These are phyloP conservation scores for Ichneumon xanthorius DNA, from an alignment of 2,888 invertebrate species.

Conservation along the genomic window DNA sequence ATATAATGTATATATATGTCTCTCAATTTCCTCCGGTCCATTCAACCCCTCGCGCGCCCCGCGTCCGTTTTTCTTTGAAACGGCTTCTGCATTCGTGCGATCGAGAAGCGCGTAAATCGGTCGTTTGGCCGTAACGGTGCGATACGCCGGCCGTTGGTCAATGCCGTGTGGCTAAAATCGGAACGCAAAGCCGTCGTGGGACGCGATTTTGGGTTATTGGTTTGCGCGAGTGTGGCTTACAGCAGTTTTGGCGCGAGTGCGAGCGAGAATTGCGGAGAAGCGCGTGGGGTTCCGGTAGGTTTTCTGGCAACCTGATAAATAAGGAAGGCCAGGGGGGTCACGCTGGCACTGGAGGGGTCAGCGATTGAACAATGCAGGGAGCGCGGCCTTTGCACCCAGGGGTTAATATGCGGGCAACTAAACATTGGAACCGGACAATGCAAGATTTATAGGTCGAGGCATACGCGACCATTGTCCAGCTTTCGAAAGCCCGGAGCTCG, in stretches of 20 bases:
- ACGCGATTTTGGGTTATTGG: slow-evolving; percentile 39
- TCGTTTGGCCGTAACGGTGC: slow-evolving; percentile 60
- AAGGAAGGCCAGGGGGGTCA: slow-evolving; percentile 79
- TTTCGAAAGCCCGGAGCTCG: slow-evolving; percentile 29
- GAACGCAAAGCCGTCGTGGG: slow-evolving; percentile 54
- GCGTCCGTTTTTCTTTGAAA: slow-evolving; percentile 39
- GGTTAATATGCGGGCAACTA: slow-evolving; percentile 85
- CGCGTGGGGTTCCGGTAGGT: slow-evolving; percentile 42
- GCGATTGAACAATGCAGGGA: slow-evolving; percentile 79
- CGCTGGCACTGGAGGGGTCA: slow-evolving; percentile 81
- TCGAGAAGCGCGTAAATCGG: slow-evolving; percentile 61
- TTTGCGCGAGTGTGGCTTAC: slow-evolving; percentile 24
- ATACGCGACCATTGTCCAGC: slow-evolving; percentile 72
- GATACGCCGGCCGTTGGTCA: slow-evolving; percentile 51
- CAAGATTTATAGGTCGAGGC: slow-evolving; percentile 83
- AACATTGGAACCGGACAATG: slow-evolving; percentile 83
- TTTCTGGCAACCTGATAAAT: slow-evolving; percentile 82
- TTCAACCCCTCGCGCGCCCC: slow-evolving; percentile 35
- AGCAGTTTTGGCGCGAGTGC: not conserved
- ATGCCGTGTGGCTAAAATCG: slow-evolving; percentile 11
- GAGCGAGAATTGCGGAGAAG: slow-evolving; percentile 58
- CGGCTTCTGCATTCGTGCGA: not conserved
- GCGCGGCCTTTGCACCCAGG: slow-evolving; percentile 82
- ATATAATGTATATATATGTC: not conserved
- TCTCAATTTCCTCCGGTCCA: not conserved